Evolutionary conservation across 2,888 invertebrate genomes (phyloP).

Genomic region (Spicauda simplicius): DNA sequence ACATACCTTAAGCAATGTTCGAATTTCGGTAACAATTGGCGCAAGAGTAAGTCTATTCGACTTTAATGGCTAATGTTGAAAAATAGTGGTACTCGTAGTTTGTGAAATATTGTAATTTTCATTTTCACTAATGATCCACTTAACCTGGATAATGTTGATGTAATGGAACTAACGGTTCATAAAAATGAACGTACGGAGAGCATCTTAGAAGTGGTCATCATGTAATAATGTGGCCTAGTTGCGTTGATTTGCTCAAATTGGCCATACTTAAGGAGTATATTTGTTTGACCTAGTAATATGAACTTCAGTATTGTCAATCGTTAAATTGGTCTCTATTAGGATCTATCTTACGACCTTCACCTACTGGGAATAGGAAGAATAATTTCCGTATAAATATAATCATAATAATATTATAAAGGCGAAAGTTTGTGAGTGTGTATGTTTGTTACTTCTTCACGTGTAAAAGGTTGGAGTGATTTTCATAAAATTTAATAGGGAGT

Average conservation of each 20-base stretch:
- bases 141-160: conserved; percentile 36
- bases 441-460: too few relatives aligned
- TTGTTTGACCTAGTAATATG: conserved; percentile 66
- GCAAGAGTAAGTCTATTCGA: neutral
- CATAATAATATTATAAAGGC: too few relatives aligned
- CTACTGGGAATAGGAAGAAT: neutral
- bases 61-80: conserved; percentile 21
- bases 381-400: neutral
- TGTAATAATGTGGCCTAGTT: conserved; percentile 71
- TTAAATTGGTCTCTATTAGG: conserved; percentile 25
- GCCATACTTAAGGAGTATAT: conserved; percentile 61
- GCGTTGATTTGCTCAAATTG: conserved; percentile 77
- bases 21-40: neutral
- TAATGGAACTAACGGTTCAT: conserved; percentile 43
- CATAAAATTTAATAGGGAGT: too few relatives aligned
- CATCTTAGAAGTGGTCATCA: conserved; percentile 54
- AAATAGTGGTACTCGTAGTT: conserved; percentile 17
- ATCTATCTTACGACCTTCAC: neutral
- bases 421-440: too few relatives aligned
- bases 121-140: conserved; percentile 34
- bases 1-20: neutral
- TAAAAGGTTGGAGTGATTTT: too few relatives aligned
- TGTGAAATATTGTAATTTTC: conserved; percentile 25
- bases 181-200: conserved; percentile 39
- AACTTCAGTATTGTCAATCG: conserved; percentile 42